Evolutionary conservation across 2,113 vertebrate genomes (phyloP), one percentile per base, ranked within the genome.

Genomic region (Gallinago undulata): DNA sequence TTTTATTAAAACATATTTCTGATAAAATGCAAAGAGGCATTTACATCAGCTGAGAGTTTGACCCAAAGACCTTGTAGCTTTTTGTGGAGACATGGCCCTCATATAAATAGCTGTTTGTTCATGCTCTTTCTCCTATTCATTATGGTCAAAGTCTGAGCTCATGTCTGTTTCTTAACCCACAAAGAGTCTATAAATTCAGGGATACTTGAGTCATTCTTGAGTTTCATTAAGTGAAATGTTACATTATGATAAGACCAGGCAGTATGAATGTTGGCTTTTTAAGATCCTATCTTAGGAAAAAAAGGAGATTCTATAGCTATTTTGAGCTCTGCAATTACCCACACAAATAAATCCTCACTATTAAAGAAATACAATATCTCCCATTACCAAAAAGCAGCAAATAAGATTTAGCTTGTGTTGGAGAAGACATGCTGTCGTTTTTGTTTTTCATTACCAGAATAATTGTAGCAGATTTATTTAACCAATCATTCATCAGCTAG

Each of bases 91-190:
- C 89, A 90, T 57, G 94, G 83, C 83, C 87, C 80, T 93, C 95
- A 41, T 95, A 97, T 97, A 98, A 98, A 97, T 96, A 97, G 97
- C 97, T 96, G 84, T 96, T 95, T 93, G 93, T 97, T 97, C 95
- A 5, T 97, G 88, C 83, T 95, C 96, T 86, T 94, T 78, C 82
- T 95, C 79, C 93, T 90, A 95, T 98, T 98, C 92, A 96, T 98
- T 98, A 98, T 66, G 39, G 82, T 88, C 6, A 8, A 84, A 96
- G 95, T 97, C 97, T 98, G 98, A 98, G 98, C 98, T 98, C 97
- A 98, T 97, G 98, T 98, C 98, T 98, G 96, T 97, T 95, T 95
- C 94, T 95, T 96, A 96, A 86, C 55, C 1, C 93, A 94, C 91
- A 97, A 93, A 96, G 93, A 97, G 96, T 96, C 97, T 91, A 98